phyloP scores from a whole-genome alignment of 2,888 invertebrate genomes.

The Sarcophaga subvicina region DNA sequence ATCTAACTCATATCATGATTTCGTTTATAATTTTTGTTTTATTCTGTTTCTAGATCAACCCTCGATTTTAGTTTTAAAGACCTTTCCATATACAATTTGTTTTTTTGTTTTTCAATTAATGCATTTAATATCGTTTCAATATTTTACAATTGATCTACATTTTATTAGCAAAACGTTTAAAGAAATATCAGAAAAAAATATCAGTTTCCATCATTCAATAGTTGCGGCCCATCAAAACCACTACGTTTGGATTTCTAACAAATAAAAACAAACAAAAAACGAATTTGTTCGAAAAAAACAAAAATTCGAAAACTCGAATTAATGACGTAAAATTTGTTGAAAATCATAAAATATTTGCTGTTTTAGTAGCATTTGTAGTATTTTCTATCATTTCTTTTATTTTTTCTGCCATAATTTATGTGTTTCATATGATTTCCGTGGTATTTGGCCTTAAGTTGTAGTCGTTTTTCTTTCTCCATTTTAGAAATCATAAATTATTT shows the following conservation, averaged over 20 bases:
- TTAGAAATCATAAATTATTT: background rate
- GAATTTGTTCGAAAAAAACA: slow-evolving; percentile 10
- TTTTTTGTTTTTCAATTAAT: slow-evolving; percentile 24
- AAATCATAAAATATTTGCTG: slow-evolving; percentile 58
- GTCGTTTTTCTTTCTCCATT: slow-evolving; percentile 14
- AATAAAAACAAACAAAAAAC: slow-evolving; percentile 40
- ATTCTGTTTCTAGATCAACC: slow-evolving; percentile 9
- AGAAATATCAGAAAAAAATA: slow-evolving; percentile 73
- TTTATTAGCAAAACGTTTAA: slow-evolving; percentile 22
- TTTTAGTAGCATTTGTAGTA: slow-evolving; percentile 61
- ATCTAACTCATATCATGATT: background rate
- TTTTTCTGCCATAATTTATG: slow-evolving; percentile 39
- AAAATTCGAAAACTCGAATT: slow-evolving; percentile 4
- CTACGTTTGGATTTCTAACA: slow-evolving; percentile 50
- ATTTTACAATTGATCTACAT: slow-evolving; percentile 38
- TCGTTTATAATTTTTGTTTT: background rate
- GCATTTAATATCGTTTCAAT: slow-evolving; percentile 37
- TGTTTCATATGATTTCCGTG: slow-evolving; percentile 28
- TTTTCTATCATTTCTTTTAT: slow-evolving; percentile 39
- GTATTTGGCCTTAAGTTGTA: slow-evolving; percentile 47
- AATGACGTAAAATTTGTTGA: slow-evolving; percentile 44
- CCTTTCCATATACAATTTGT: background rate
- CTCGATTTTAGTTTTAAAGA: slow-evolving; percentile 7
- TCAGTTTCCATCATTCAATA: slow-evolving; percentile 82
- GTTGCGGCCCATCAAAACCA: slow-evolving; percentile 81